phyloP scores from a whole-genome alignment of 92 coral and sea anemone genomes.

The Anthopleura xanthogrammica region DNA sequence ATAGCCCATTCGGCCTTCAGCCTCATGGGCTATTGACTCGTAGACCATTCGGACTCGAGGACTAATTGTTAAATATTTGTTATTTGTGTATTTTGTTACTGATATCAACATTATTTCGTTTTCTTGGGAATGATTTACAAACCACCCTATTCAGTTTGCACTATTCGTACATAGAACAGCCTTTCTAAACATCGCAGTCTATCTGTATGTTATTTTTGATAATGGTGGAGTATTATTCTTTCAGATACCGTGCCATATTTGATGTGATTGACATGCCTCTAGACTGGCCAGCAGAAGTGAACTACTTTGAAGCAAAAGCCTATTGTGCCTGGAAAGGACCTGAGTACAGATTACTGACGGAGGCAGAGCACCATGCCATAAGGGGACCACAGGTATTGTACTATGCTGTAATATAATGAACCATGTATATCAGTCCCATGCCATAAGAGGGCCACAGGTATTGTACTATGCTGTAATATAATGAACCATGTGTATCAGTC shows the following conservation, averaged over 20 bases:
- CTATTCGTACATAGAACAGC: too few species aligned
- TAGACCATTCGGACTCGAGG: too few species aligned
- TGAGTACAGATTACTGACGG: slow-evolving; percentile 57
- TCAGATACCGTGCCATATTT: slow-evolving; percentile 63
- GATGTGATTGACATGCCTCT: slow-evolving; percentile 59
- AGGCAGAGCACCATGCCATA: slow-evolving; percentile 73
- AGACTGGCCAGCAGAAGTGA: slow-evolving; percentile 73
- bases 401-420: slow-evolving; percentile 39
- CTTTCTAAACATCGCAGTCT: too few species aligned
- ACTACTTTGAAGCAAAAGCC: slow-evolving; percentile 65
- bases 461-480: slow-evolving; percentile 33
- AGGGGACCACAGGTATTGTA: slow-evolving; percentile 70
- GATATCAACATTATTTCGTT: too few species aligned
- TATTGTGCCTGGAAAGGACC: slow-evolving; percentile 70
- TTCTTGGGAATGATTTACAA: slow-evolving; percentile 25
- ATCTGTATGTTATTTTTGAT: too few species aligned
- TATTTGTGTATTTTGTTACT: too few species aligned
- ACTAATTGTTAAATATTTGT: too few species aligned
- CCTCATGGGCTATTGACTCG: too few species aligned
- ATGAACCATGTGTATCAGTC: slow-evolving; percentile 22
- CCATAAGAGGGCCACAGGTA: slow-evolving; percentile 74
- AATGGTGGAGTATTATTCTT: not conserved
- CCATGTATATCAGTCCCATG: slow-evolving; percentile 59
- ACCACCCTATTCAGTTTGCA: too few species aligned
- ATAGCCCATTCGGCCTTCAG: too few species aligned